Evolutionary conservation across 1,140 invertebrate genomes (phyloP), one percentile per base, ranked within the genome.

Genomic region (Drosophila ogumai): DNA sequence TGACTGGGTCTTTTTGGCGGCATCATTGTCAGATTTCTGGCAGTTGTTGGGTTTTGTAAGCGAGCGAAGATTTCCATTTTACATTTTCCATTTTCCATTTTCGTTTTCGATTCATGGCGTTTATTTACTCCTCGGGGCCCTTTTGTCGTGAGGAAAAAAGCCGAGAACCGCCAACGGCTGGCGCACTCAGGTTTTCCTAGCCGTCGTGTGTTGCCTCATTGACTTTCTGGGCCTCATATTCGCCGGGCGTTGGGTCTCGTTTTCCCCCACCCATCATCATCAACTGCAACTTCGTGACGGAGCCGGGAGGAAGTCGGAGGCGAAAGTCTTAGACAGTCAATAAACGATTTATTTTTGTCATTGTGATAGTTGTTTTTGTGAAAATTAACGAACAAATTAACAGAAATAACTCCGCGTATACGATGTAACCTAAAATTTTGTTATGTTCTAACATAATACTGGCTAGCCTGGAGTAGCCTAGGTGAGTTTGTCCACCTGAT

Each of bases 51-150:
- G 58, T 87, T 87, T 90, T 87, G 84, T 84, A 87, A 87, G 84
- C 73, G 72, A 87, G 80, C 68, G 57, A 80, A 78, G 58, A 78
- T 79, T 77, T 77, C 54, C 69, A 87, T 87, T 72, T 87, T 87
- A 64, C 84, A 88, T 88, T 86, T 86, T 88, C 32, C 79, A 87
- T 82, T 86, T 86, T 87, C 32, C 69, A 73, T 64, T 47, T 68
- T 68, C 60, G 28, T 68, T 46, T 69, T 69, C 66, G 38, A 84
- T 88, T 88, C 84, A 78, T 78, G 80, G 55, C 76, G 79, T 84
- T 87, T 87, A 84, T 82, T 80, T 84, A 55, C 80, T 87, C 78
- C 69, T 63, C 75, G 73, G 68, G 69, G 84, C 80, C 85, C 85
- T 87, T 77, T 87, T 90, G 84, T 87, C 82, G 80, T 82, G 82